Evolutionary conservation across 30 jellyfish, hydroid and myxozoan genomes (phyloP).

Genomic region (Nemopilema nomurai): DNA sequence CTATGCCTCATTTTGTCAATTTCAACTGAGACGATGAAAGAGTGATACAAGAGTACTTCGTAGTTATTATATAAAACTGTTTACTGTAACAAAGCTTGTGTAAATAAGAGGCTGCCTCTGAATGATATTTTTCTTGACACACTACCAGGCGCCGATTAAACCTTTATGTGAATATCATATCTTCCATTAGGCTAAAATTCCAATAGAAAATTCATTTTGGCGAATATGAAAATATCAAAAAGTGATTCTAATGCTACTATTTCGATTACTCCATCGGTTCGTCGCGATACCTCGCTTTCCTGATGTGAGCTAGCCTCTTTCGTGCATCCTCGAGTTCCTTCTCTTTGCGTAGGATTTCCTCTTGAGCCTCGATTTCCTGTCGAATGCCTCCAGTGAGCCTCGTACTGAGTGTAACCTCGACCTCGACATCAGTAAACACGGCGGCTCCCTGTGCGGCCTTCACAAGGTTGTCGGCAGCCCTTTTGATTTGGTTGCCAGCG

Average conservation of each 20-base stretch:
- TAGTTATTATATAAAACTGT: too few species aligned
- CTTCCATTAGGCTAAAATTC: neutral
- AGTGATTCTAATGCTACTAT: neutral
- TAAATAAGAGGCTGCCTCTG: neutral
- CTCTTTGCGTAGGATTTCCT: conserved; percentile 87
- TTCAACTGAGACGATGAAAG: too few species aligned
- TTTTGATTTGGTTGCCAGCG: conserved; percentile 97
- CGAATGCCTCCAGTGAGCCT: conserved; percentile 89
- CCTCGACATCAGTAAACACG: conserved; percentile 87
- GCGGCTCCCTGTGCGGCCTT: conserved; percentile 99
- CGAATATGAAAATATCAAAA: neutral
- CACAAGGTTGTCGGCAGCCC: conserved; percentile 97
- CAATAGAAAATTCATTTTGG: neutral
- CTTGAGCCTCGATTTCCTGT: conserved; percentile 97
- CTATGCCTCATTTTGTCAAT: too few species aligned
- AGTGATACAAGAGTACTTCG: too few species aligned
- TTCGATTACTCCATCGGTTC: conserved; percentile 64
- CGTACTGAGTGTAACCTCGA: conserved; percentile 85
- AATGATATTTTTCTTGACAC: neutral
- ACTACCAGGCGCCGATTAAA: neutral
- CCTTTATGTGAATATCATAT: neutral
- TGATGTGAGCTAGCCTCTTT: conserved; percentile 74
- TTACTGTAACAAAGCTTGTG: too few species aligned
- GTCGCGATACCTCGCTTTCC: conserved; percentile 87
- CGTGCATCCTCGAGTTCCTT: conserved; percentile 95